Evolutionary conservation across 2,888 invertebrate genomes (phyloP).

Genomic region (Choristoneura rosaceana): DNA sequence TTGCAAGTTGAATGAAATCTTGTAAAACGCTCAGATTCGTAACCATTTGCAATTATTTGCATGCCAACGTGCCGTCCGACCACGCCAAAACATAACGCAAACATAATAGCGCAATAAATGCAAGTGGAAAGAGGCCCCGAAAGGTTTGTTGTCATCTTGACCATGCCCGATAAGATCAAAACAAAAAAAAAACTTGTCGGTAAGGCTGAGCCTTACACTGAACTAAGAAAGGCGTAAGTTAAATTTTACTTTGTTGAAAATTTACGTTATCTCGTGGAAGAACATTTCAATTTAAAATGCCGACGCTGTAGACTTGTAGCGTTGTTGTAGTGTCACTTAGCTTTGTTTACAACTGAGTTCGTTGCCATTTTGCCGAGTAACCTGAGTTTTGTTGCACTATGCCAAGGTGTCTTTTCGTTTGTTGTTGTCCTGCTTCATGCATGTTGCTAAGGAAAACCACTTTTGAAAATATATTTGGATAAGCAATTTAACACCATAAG

Average conservation of each 20-base stretch:
- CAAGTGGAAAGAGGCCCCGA: background rate
- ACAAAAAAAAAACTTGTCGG: background rate
- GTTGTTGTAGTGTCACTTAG: background rate
- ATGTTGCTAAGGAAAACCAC: background rate
- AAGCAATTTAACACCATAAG: too few relatives aligned
- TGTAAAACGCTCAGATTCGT: too few relatives aligned
- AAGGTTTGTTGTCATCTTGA: background rate
- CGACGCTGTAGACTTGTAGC: background rate
- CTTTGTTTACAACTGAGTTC: slow-evolving; percentile 3
- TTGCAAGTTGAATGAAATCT: too few relatives aligned
- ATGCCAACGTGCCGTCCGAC: too few relatives aligned
- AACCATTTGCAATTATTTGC: too few relatives aligned
- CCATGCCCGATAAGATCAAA: background rate
- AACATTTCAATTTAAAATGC: background rate
- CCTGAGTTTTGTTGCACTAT: background rate
- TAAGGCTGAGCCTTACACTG: background rate
- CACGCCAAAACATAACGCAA: too few relatives aligned
- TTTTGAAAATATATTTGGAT: background rate
- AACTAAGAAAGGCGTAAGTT: background rate
- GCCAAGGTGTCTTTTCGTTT: background rate
- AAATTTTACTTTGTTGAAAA: background rate
- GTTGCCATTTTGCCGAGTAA: background rate
- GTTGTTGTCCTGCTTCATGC: background rate
- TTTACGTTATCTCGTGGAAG: background rate
- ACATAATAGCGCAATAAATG: background rate